Evolutionary conservation across 2,797 vertebrate genomes (phyloP).

Genomic region (Acanthurus lineatus): DNA sequence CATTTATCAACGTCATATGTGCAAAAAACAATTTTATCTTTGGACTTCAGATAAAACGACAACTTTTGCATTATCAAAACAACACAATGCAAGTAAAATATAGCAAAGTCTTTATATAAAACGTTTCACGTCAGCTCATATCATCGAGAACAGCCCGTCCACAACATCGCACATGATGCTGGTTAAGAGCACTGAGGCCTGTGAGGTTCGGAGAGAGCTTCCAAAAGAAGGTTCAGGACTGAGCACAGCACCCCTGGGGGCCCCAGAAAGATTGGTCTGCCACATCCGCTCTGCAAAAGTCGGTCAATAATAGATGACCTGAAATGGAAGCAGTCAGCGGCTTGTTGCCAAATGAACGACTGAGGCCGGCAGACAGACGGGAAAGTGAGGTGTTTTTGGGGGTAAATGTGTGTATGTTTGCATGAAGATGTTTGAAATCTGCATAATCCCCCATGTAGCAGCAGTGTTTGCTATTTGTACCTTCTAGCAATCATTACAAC

Average conservation of each 20-base stretch:
- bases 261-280: conserved; percentile 31
- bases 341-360: conserved; percentile 51
- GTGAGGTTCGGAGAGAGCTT: conserved; percentile 24
- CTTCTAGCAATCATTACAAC: background rate
- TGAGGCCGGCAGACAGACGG: conserved; percentile 32
- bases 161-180: background rate
- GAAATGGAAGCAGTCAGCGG: conserved; percentile 62
- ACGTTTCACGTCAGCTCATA: background rate
- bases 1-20: background rate
- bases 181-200: conserved; percentile 8
- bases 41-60: background rate
- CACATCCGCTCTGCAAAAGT: conserved; percentile 48
- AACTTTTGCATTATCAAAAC: background rate
- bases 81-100: background rate
- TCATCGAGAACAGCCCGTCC: background rate
- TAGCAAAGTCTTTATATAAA: background rate
- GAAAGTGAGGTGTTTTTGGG: conserved; percentile 18
- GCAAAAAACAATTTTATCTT: background rate
- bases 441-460: background rate
- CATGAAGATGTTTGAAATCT: conserved; percentile 6
- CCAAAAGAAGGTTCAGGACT: conserved; percentile 24
- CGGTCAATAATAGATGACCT: conserved; percentile 78
- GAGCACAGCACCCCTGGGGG: conserved; percentile 24
- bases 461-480: background rate
- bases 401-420: conserved; percentile 13